Evolutionary conservation across 2,797 vertebrate species (phyloP), one percentile per base, ranked within the genome.

Genomic region (Poecilia picta): DNA sequence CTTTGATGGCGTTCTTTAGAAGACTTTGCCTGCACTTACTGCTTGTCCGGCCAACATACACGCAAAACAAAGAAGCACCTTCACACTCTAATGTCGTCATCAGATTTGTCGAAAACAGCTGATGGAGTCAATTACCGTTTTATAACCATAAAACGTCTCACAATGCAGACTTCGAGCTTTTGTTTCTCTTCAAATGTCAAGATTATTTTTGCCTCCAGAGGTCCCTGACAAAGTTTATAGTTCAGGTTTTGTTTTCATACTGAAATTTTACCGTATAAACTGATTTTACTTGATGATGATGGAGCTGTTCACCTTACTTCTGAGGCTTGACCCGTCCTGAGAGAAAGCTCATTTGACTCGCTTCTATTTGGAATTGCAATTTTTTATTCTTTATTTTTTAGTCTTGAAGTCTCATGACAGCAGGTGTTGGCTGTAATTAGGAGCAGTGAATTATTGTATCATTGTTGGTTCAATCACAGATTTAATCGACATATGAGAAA

Each of bases 11-110:
- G 5, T 10, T 68, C 80, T 45, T 45, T 70, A 78, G 2, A 53
- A 81, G 20, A 45, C 78, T 83, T 66, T 20, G 8, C 28, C 59
- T 83, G 47, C 51, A 33, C 84, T 87, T 81, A 71, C 77, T 77
- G 25, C 75, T 85, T 12, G 23, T 16, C 43, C 51, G 62, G 10
- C 72, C 18, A 71, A 36, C 59, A 43, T 2, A 8, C 5, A 8
- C 28, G 16, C 28, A 5, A 47, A 51, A 81, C 73, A 75, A 25
- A 18, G 16, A 74, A 43, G 1, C 5, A 53, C 76, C 45, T 28
- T 15, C 45, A 39, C 7, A 64, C 41, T 49, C 25, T 77, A 57
- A 82, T 45, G 43, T 75, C 64, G 72, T 28, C 39, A 74, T 78
- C 51, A 33, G 59, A 75, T 25, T 41, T 72, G 66, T 81, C 76